Percentiles rank a stretch among this genome's conserved stretches.
Evolutionary conservation across 2,888 invertebrate genomes (phyloP).

Genomic region (Leucophenga maculata): DNA sequence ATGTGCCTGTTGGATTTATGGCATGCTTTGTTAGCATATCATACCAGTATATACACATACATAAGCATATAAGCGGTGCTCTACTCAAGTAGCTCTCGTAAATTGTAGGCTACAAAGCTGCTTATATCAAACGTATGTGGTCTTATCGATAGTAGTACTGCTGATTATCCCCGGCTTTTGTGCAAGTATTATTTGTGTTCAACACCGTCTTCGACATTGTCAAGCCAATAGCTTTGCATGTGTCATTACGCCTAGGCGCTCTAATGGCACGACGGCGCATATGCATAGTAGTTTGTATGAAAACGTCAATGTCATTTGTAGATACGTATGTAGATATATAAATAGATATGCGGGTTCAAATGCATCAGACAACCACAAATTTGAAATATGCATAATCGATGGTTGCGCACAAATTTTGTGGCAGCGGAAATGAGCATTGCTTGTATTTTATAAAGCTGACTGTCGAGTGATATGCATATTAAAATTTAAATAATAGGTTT

Average conservation of each 20-base stretch:
- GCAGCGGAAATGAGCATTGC: no score
- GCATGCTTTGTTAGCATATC: constrained; percentile 49
- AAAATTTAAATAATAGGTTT: no score
- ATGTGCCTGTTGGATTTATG: constrained; percentile 60
- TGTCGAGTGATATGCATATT: no score
- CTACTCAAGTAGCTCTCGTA: constrained; percentile 6
- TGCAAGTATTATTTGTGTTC: no score
- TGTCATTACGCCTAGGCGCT: neutral
- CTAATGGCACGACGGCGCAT: no score
- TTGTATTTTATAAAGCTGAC: no score
- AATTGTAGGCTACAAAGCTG: constrained; percentile 6
- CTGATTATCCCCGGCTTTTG: neutral
- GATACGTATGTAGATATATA: neutral
- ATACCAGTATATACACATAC: neutral
- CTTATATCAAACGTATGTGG: neutral
- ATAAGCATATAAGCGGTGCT: neutral
- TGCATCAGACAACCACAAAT: neutral
- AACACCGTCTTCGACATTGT: constrained; percentile 8
- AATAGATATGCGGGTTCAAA: neutral
- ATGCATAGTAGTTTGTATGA: neutral
- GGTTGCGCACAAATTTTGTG: neutral
- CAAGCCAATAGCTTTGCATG: neutral
- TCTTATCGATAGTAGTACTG: neutral
- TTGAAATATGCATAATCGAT: constrained; percentile 15
- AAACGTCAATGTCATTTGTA: neutral